Conservation (phyloP, 2,797 vertebrate genomes). For the Protonibea diacanthus region DNA sequence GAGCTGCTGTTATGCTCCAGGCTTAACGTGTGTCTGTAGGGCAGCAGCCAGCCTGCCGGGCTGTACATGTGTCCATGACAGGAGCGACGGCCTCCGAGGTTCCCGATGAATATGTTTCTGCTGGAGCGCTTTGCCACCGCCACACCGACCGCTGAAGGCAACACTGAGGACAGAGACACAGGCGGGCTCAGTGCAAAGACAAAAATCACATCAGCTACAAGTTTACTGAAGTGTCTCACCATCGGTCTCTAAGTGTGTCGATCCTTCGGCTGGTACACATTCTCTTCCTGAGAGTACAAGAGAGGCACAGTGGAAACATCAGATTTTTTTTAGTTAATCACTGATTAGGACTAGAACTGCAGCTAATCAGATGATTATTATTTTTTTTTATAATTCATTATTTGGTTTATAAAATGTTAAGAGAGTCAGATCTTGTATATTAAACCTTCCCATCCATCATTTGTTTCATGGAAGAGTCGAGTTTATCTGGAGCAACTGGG, state of each 20-base stretch:
- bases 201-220: not conserved
- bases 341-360: not conserved
- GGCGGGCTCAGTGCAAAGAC: conserved; percentile 1
- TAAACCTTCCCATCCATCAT: too few relatives aligned
- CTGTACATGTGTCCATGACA: conserved; percentile 92
- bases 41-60: conserved; percentile 92
- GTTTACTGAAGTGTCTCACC: conserved; percentile 56
- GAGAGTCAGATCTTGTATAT: too few relatives aligned
- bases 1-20: conserved; percentile 77
- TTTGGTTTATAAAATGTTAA: not conserved
- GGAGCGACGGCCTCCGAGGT: conserved; percentile 87
- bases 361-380: not conserved
- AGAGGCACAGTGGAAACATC: conserved; percentile 18
- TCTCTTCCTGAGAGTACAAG: conserved; percentile 68
- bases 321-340: not conserved
- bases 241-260: conserved; percentile 76
- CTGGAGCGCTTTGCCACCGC: conserved; percentile 87
- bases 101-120: conserved; percentile 84
- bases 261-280: conserved; percentile 76
- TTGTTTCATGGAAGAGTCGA: too few relatives aligned
- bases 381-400: not conserved
- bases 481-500: too few relatives aligned
- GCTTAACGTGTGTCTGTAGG: conserved; percentile 81
- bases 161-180: conserved; percentile 70
- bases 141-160: conserved; percentile 83